A percentile compares a stretch with the other conserved stretches of the same genome.
Evolutionary conservation across 2,888 invertebrate species (phyloP).

Genomic region (Desoria tigrina): DNA sequence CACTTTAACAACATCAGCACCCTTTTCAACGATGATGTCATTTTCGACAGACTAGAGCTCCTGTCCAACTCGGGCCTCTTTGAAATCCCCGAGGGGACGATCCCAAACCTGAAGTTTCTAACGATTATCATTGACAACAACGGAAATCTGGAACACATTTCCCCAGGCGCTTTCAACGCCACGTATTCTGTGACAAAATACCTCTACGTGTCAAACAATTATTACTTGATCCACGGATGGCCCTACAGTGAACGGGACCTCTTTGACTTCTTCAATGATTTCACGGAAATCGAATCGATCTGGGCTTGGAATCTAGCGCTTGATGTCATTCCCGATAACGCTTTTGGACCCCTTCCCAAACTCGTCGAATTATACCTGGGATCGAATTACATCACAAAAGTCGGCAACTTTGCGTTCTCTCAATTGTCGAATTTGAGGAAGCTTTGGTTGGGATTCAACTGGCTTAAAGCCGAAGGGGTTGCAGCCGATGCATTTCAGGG

Average conservation of each 20-base stretch:
- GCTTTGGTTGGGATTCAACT: neutral
- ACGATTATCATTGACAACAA: conserved; percentile 1
- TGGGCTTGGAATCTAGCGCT: too few species aligned
- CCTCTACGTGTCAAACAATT: neutral
- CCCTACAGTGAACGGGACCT: neutral
- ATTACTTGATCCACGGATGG: neutral
- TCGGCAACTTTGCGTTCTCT: neutral
- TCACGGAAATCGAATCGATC: too few species aligned
- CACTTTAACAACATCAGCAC: conserved; percentile 2
- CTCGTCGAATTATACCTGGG: neutral
- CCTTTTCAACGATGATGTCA: neutral
- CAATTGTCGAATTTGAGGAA: neutral
- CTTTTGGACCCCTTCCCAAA: neutral
- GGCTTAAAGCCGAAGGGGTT: neutral
- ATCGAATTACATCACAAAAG: neutral
- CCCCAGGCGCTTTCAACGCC: conserved; percentile 14
- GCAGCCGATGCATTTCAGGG: neutral
- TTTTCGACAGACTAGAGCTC: conserved; percentile 6
- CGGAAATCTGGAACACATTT: conserved; percentile 4
- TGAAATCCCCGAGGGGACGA: neutral
- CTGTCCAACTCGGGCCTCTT: neutral
- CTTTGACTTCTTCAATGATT: neutral
- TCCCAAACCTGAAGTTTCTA: conserved; percentile 4
- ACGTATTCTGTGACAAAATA: neutral
- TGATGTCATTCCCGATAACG: neutral